Evolutionary conservation across 2,888 invertebrate genomes (phyloP).

Genomic region (Plutella xylostella): DNA sequence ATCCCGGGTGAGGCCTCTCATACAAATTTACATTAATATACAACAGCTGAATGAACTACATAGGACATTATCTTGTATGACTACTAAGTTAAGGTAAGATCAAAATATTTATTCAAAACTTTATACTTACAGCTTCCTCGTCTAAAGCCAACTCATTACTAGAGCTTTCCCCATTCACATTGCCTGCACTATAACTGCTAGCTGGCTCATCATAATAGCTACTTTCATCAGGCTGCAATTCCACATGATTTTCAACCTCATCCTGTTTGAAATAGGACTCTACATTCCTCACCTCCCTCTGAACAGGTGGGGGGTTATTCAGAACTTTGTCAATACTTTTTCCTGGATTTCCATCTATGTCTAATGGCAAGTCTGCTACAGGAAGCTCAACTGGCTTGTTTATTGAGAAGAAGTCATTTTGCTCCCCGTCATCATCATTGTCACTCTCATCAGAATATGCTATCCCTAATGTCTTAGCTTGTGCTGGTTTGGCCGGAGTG

Average conservation of each 20-base stretch:
- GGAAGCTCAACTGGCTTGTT: conserved; percentile 55
- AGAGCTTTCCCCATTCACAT: background rate
- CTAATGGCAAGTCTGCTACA: conserved; percentile 40
- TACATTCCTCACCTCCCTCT: conserved; percentile 31
- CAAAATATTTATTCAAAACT: no score
- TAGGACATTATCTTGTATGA: no score
- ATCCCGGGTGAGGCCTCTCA: no score
- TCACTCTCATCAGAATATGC: conserved; percentile 59
- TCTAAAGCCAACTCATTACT: conserved; percentile 29
- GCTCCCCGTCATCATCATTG: conserved; percentile 57
- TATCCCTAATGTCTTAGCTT: conserved; percentile 26
- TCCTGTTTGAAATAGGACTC: conserved; percentile 51
- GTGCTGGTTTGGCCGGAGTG: conserved; percentile 31
- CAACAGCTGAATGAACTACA: no score
- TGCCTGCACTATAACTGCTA: background rate
- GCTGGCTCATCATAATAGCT: no score
- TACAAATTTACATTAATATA: no score
- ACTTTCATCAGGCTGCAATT: conserved; percentile 23
- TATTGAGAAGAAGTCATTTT: conserved; percentile 67
- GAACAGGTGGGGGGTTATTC: conserved; percentile 10
- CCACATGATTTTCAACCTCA: conserved; percentile 20
- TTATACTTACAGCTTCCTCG: conserved; percentile 54
- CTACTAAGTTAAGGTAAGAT: no score
- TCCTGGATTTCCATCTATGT: conserved; percentile 28
- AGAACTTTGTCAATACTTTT: conserved; percentile 10